Evolutionary conservation across 2,797 vertebrate genomes (phyloP), one percentile per base, ranked within the genome.

Genomic region (Hypotaenidia philippensis): DNA sequence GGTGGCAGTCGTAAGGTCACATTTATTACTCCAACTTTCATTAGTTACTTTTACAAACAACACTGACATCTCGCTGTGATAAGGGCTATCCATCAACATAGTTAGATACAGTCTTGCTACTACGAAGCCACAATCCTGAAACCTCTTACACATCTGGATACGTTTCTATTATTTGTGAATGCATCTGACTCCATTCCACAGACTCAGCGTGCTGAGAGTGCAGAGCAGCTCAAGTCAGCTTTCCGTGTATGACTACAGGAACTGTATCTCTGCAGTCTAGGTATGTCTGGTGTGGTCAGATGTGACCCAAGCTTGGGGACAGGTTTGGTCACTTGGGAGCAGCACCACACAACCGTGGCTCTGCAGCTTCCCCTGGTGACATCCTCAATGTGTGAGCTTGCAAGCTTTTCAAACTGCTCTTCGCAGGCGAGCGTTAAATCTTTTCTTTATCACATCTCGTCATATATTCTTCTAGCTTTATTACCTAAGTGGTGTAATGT

Each of bases 121-220:
- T 83, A 71, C 29, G 65, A 87, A 83, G 36, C 32, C 66, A 59
- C 74, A 84, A 40, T 68, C 61, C 63, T 87, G 86, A 88, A 87
- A 84, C 50, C 22, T 61, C 72, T 83, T 83, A 77, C 25, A 40
- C 32, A 60, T 90, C 63, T 10, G 92, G 77, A 52, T 41, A 78
- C 80, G 14, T 69, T 90, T 90, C 92, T 81, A 31, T 78, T 64
- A 52, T 57, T 52, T 68, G 65, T 81, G 69, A 36, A 65, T 53
- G 80, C 60, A 40, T 75, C 56, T 88, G 50, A 41, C 64, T 64
- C 52, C 38, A 4, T 74, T 63, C 77, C 34, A 65, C 26, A 40
- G 61, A 22, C 44, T 68, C 0, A 1, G 27, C 40, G 9, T 2
- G 9, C 23, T 41, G n/a, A 7, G 20, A 29, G 23, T 4, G 23